These are phyloP conservation scores for Zosterops japonicus DNA, from an alignment of 2,113 vertebrate species.

Conservation along the genomic window DNA sequence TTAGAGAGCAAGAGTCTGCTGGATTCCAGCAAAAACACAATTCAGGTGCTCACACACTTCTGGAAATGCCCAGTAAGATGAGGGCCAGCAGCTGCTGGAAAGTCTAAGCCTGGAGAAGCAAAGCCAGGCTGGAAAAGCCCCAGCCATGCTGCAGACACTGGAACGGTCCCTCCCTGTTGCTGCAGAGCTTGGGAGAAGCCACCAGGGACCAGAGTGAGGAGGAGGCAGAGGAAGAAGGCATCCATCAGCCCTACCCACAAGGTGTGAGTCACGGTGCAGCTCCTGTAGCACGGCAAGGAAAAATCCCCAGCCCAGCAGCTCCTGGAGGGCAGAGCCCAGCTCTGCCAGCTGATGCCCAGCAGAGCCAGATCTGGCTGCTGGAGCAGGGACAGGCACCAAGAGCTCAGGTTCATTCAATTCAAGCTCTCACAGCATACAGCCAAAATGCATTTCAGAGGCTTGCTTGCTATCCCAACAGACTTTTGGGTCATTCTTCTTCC, in stretches of 20 bases:
- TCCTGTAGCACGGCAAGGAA: background rate
- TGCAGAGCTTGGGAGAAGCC: background rate
- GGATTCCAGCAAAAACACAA: background rate
- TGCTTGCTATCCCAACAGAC: background rate
- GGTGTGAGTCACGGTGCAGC: background rate
- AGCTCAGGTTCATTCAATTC: background rate
- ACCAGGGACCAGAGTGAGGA: background rate
- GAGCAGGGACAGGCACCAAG: background rate
- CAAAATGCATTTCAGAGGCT: background rate
- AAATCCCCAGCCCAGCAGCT: background rate
- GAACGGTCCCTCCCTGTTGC: accelerated
- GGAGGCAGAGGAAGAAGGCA: slow-evolving; percentile 1
- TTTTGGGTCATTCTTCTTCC: background rate
- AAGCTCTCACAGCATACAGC: background rate
- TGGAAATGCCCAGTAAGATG: background rate
- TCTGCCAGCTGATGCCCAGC: background rate
- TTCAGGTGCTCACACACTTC: background rate
- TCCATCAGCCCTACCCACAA: background rate
- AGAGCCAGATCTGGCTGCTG: background rate
- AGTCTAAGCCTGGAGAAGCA: background rate
- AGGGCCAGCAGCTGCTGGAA: background rate
- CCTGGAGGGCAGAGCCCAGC: background rate
- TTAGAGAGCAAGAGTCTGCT: background rate
- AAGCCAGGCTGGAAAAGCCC: background rate
- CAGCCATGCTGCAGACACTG: accelerated